These are phyloP conservation scores for Perdita meconis DNA, from an alignment of 2,888 invertebrate genomes.

Conservation along the genomic window DNA sequence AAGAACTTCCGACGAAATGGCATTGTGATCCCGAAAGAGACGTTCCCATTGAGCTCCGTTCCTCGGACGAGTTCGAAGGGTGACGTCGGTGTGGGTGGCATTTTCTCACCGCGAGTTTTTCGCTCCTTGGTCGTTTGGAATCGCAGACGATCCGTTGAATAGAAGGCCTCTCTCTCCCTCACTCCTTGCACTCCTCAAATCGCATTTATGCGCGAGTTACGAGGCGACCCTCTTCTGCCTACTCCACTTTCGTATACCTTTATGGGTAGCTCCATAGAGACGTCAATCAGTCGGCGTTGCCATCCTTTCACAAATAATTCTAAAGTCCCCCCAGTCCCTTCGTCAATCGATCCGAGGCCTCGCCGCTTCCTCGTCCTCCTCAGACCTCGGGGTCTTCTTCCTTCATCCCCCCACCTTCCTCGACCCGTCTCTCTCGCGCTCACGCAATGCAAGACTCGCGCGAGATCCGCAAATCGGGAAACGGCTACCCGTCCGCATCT, in stretches of 20 bases:
- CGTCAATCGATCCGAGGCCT: slow-evolving; percentile 74
- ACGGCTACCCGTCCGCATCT: slow-evolving; percentile 58
- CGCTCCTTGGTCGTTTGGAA: slow-evolving; percentile 62
- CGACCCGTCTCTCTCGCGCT: slow-evolving; percentile 7
- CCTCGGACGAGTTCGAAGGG: slow-evolving; percentile 47
- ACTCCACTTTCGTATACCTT: slow-evolving; percentile 78
- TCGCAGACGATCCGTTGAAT: slow-evolving; percentile 72
- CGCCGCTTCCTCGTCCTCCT: slow-evolving; percentile 45
- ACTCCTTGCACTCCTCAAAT: slow-evolving; percentile 69
- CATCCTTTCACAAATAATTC: slow-evolving; percentile 79
- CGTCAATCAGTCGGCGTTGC: slow-evolving; percentile 81
- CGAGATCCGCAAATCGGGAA: slow-evolving; percentile 68
- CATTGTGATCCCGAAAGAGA: slow-evolving; percentile 48
- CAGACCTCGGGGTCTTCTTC: slow-evolving; percentile 14
- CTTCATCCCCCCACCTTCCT: slow-evolving; percentile 10
- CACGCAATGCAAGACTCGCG: slow-evolving; percentile 15
- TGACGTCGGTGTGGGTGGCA: slow-evolving; percentile 78
- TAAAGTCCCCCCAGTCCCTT: slow-evolving; percentile 74
- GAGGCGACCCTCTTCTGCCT: slow-evolving; percentile 74
- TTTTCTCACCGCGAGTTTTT: slow-evolving; percentile 76
- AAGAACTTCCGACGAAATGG: slow-evolving; percentile 31
- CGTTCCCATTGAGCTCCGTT: slow-evolving; percentile 65
- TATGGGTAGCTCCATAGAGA: slow-evolving; percentile 78
- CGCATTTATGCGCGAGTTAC: slow-evolving; percentile 81
- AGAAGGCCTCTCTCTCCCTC: slow-evolving; percentile 49